phyloP scores from a whole-genome alignment of 2,113 vertebrate genomes.

The Notechis scutatus region DNA sequence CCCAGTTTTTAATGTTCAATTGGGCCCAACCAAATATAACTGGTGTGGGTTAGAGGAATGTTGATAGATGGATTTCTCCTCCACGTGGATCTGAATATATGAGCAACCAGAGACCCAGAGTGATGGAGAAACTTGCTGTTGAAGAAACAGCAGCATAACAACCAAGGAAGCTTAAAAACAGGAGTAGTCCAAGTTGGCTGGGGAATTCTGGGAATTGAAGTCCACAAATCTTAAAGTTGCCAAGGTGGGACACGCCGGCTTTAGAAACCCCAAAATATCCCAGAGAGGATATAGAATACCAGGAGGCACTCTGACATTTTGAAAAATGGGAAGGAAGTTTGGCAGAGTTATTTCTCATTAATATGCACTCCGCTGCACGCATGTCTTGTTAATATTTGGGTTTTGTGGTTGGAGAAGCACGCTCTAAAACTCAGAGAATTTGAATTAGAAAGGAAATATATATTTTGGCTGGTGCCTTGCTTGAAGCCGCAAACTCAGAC shows the following conservation, averaged over 20 bases:
- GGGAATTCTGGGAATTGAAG: too few relatives aligned
- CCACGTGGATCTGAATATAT: neutral
- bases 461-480: neutral
- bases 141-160: neutral
- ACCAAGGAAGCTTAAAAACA: neutral
- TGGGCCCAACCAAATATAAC: too few relatives aligned
- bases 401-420: neutral
- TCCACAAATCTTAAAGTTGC: too few relatives aligned
- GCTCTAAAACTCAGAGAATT: neutral
- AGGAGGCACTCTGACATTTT: neutral
- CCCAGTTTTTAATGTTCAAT: too few relatives aligned
- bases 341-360: neutral
- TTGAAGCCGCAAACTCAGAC: neutral
- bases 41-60: neutral
- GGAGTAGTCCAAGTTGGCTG: too few relatives aligned
- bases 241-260: too few relatives aligned
- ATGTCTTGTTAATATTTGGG: neutral
- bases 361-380: neutral
- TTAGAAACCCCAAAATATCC: neutral
- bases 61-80: neutral
- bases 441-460: neutral
- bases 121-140: neutral
- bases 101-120: neutral
- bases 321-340: neutral
- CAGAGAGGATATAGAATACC: neutral